Base-by-base conservation (phyloP, 2,113 vertebrate species). In the Raja brachyura region DNA sequence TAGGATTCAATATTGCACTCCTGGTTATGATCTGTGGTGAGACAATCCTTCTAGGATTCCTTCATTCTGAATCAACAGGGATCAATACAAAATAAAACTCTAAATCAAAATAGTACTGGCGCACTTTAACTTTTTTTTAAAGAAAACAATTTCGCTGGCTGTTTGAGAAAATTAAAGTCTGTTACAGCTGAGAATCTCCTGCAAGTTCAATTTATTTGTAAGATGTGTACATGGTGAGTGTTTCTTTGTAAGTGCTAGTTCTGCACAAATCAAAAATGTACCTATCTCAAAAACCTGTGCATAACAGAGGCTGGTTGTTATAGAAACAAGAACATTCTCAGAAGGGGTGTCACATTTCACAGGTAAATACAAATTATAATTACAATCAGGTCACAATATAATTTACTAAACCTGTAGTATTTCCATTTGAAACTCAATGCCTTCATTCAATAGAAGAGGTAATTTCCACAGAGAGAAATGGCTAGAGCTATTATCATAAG, bases 301-400 rank as follows among this genome's bases (percentile, higher is more conserved):
- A 73, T 11, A 28, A 70, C 31, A 73, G 68, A 74, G 68, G 66
- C 39, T 92, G 90, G 90, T 92, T 92, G 90, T 92, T 92, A 92
- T 92, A 68, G 90, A 92, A 92, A 92, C 90, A 39, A 74, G 68
- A 8, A 92, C 73, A 92, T 33, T 54, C 90, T 92, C 66, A 92
- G 68, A 74, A 6, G 33, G 83, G 68, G 22, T 54, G 59, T 88
- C 61, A 92, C 68, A 54, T 92, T 70, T 92, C 33, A 70, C 88
- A 92, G 66, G 28, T 73, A 92, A 92, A 28, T 66, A 73, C 90
- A 92, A 73, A 92, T 92, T 90, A 90, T 20, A 31, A 92, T 54
- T 92, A 92, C 31, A 92, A 92, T 22, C 90, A 92, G 39, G 39
- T 70, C 20, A 74, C 7, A 54, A 28, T 25, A 54, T 92, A 92